A percentile compares a stretch with the other conserved stretches of the same genome.
These are phyloP conservation scores for Mesocentrotus franciscanus DNA, from an alignment of 53 echinoderm and acorn worm species.

Conservation along the genomic window DNA sequence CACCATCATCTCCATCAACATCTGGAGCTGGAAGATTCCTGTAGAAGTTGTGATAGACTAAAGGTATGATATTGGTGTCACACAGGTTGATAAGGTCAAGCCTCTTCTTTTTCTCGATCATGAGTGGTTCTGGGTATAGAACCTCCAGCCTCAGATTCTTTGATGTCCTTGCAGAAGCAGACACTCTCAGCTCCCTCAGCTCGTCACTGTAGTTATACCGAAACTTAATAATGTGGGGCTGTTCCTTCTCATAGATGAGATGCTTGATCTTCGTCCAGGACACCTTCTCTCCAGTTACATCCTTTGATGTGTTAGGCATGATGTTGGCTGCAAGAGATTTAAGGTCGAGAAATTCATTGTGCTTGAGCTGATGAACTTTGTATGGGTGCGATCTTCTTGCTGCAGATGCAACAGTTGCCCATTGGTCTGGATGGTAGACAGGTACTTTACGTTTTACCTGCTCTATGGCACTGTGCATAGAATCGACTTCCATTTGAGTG, in stretches of 20 bases:
- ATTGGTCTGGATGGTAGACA: conserved; percentile 40
- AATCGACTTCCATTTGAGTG: conserved; percentile 65
- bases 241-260: conserved; percentile 41
- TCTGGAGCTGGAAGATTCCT: conserved; percentile 14
- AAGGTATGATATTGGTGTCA: conserved; percentile 48
- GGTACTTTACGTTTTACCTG: conserved; percentile 15
- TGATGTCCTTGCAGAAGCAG: no score
- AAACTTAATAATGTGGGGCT: conserved; percentile 47
- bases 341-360: conserved; percentile 41
- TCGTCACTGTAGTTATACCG: conserved; percentile 39
- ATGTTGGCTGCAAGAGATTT: background rate
- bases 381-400: conserved; percentile 42
- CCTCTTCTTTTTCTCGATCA: conserved; percentile 34
- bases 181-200: no score
- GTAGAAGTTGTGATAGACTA: conserved; percentile 30
- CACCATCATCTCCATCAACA: conserved; percentile 2
- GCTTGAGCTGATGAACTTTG: conserved; percentile 36
- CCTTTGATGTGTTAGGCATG: background rate
- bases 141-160: conserved; percentile 7
- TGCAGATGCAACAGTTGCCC: conserved; percentile 30
- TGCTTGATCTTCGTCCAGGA: conserved; percentile 63
- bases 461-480: conserved; percentile 60
- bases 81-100: conserved; percentile 45
- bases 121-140: conserved; percentile 42
- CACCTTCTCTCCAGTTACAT: background rate